Evolutionary conservation across 2,797 vertebrate genomes (phyloP).

Genomic region (Helarctos malayanus): DNA sequence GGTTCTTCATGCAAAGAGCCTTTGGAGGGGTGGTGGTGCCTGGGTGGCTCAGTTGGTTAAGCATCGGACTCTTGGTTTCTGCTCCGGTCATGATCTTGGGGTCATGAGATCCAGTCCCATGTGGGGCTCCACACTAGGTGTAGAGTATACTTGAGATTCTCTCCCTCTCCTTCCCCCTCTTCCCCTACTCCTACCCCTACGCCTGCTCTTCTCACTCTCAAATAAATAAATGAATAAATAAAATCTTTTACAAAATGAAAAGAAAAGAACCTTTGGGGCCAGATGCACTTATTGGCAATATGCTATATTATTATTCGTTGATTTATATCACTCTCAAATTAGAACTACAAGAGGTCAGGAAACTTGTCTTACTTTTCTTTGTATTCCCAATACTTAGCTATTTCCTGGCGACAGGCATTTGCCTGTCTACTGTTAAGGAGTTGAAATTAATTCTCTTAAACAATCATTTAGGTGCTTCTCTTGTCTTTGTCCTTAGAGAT

Average conservation of each 20-base stretch:
- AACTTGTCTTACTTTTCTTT: not conserved
- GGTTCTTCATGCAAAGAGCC: not conserved
- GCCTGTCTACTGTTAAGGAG: not conserved
- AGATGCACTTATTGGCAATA: not conserved
- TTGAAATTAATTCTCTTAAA: constrained; percentile 11
- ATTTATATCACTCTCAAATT: not conserved
- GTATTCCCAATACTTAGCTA: not conserved
- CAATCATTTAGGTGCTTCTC: not conserved
- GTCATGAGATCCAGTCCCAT: not conserved
- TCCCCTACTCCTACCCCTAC: too few relatives aligned
- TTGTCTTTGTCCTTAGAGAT: not conserved
- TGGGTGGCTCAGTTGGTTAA: not conserved
- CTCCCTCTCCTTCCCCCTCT: not conserved
- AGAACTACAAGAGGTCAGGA: not conserved
- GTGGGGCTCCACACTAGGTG: not conserved
- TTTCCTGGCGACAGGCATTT: not conserved
- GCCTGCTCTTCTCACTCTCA: not conserved
- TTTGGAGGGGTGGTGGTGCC: not conserved
- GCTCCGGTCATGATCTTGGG: not conserved
- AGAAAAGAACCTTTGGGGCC: not conserved
- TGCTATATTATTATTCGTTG: not conserved
- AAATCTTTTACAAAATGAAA: not conserved
- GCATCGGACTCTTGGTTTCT: not conserved
- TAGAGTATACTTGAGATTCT: not conserved
- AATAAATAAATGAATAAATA: not conserved